A percentile compares a stretch with the other conserved stretches of the same genome.
These are phyloP conservation scores for Salpingus planirostris DNA, from an alignment of 2,888 invertebrate genomes.

Conservation along the genomic window DNA sequence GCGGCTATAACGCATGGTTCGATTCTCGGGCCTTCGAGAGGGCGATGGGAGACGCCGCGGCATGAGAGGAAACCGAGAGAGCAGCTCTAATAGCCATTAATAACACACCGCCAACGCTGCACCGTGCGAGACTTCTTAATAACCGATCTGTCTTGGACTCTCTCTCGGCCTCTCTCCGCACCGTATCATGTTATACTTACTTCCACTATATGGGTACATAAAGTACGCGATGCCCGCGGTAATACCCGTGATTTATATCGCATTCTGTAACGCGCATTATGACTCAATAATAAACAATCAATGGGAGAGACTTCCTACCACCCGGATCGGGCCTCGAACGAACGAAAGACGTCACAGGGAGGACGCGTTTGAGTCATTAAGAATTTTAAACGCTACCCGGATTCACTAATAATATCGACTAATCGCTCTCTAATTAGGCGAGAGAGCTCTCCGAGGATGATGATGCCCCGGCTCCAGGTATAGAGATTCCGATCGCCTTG, in stretches of 20 bases:
- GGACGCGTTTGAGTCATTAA: conserved; percentile 31
- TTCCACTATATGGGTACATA: too few species aligned
- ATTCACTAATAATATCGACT: conserved; percentile 34
- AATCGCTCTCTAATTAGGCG: conserved; percentile 37
- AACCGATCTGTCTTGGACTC: conserved; percentile 33
- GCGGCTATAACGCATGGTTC: conserved; percentile 14
- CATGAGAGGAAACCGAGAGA: conserved; percentile 20
- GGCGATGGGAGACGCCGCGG: conserved; percentile 14
- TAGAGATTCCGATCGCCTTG: conserved; percentile 33
- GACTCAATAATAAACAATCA: too few species aligned
- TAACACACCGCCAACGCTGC: conserved; percentile 37
- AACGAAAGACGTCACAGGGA: too few species aligned
- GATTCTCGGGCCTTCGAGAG: conserved; percentile 4
- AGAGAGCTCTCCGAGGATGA: too few species aligned
- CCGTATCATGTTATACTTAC: too few species aligned
- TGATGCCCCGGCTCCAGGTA: too few species aligned
- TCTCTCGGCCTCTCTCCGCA: too few species aligned
- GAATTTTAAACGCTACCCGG: conserved; percentile 30
- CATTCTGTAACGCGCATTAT: too few species aligned
- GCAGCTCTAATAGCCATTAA: conserved; percentile 36
- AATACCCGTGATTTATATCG: too few species aligned
- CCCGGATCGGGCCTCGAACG: too few species aligned
- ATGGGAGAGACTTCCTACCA: too few species aligned
- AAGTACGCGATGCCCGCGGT: too few species aligned
- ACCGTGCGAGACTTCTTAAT: conserved; percentile 38